Base-by-base conservation (phyloP, 2,113 vertebrate genomes). In the Parus major region DNA sequence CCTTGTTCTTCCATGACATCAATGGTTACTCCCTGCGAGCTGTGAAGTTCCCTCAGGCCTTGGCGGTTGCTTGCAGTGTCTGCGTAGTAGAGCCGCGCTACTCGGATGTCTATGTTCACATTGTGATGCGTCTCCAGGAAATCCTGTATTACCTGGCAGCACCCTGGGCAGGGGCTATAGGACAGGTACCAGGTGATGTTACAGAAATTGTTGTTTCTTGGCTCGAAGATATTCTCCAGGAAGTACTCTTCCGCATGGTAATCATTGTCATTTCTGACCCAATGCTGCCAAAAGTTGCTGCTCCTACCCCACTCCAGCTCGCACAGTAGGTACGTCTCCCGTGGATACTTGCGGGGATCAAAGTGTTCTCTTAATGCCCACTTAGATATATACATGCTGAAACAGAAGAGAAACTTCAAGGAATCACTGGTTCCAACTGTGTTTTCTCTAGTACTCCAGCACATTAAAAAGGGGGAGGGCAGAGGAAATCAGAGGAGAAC, bases 51-150 rank as follows among this genome's bases (percentile, higher is more conserved):
- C 65, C 7, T 33, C 73, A 96, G 77, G 33, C 11, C 59, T 3
- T 1, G 3, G 9, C 3, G 0, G 13, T 0, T 36, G 2, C 0
- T 0, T 12, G 3, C 0, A 2, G 0, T 0, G 4, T 16, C 0
- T 9, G 0, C 1, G 2, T 0, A 2, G 59, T 75, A 76, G 64
- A 92, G 7, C 13, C 83, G n/a, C 22, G 86, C 72, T 9, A 84
- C 17, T 0, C 0, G 0, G 9, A 94, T 89, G 3, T 20, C 0
- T 11, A 91, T 50, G 17, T 3, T 5, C 56, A 96, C 84, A 1
- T 94, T 9, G 10, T 2, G 16, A 28, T 86, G 12, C 2, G 3
- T 3, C 29, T 4, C 1, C 47, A 95, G 78, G 72, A 95, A 84
- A 47, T 39, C 0, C 50, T 0, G 2, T 31, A 95, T 95, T 39